phyloP scores from a whole-genome alignment of 2,113 vertebrate genomes.

The Chloropsis hardwickii region DNA sequence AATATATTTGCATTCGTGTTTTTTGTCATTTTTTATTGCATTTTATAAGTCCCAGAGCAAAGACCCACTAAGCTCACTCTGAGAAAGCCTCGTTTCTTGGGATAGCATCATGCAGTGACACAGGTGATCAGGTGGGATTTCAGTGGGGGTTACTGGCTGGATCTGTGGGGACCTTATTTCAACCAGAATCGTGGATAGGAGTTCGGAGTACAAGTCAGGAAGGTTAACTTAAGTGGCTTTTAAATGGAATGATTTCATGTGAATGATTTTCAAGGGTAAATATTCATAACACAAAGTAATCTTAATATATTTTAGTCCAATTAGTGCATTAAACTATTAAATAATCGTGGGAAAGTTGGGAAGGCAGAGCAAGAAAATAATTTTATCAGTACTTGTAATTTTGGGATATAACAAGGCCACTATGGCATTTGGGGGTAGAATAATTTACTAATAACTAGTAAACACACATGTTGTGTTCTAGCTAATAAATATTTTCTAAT shows the following conservation, averaged over 20 bases:
- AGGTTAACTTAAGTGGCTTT: neutral
- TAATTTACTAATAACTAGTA: neutral
- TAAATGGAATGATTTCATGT: neutral
- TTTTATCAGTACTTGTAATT: neutral
- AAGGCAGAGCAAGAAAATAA: neutral
- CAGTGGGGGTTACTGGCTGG: neutral
- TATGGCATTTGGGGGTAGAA: neutral
- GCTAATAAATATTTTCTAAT: neutral
- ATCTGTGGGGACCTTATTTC: neutral
- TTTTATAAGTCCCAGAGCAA: slow-evolving; percentile 74
- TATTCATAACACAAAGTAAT: neutral
- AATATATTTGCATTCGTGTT: slow-evolving; percentile 76
- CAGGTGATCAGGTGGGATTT: neutral
- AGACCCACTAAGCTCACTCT: slow-evolving; percentile 39
- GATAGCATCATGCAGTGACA: neutral
- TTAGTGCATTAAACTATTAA: neutral
- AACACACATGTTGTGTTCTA: neutral
- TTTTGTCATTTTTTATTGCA: slow-evolving; percentile 75
- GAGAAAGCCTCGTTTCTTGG: slow-evolving; percentile 45
- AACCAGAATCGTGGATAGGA: neutral
- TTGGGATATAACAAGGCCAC: neutral
- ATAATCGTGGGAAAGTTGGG: neutral
- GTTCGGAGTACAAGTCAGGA: neutral
- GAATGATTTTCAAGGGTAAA: neutral
- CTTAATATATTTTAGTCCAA: neutral